Evolutionary conservation across 2,888 invertebrate genomes (phyloP).

Genomic region (Aelia acuminata): DNA sequence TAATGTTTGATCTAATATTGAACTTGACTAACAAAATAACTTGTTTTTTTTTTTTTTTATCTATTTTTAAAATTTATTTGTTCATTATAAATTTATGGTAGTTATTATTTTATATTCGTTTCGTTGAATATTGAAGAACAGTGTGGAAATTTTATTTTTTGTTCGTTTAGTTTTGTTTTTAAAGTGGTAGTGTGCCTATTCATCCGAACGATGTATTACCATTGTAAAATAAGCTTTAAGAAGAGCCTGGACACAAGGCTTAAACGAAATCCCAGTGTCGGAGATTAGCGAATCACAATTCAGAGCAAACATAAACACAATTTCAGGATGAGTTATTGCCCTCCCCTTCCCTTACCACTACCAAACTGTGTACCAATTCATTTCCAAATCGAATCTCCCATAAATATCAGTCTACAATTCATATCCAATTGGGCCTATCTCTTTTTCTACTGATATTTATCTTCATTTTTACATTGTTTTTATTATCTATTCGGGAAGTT

Average conservation of each 20-base stretch:
- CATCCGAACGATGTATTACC: no score
- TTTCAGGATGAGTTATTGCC: constrained; percentile 27
- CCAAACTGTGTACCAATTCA: neutral
- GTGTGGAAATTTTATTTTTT: no score
- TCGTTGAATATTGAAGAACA: no score
- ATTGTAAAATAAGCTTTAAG: neutral
- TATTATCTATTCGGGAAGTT: neutral
- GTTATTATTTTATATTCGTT: no score
- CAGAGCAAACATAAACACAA: constrained; percentile 42
- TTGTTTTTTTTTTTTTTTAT: no score
- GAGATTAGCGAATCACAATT: neutral
- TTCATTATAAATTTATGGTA: no score
- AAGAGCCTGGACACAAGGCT: neutral
- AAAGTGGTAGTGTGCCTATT: no score
- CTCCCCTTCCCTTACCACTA: neutral
- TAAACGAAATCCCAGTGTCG: neutral
- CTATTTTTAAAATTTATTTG: no score
- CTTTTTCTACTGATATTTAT: neutral
- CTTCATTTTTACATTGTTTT: neutral
- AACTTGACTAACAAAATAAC: no score
- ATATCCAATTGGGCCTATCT: constrained; percentile 2
- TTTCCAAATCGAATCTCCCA: neutral
- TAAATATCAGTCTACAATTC: constrained; percentile 7
- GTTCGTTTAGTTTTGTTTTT: neutral
- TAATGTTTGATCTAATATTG: no score